Evolutionary conservation across 2,888 invertebrate species (phyloP).

Genomic region (Tholera decimalis): DNA sequence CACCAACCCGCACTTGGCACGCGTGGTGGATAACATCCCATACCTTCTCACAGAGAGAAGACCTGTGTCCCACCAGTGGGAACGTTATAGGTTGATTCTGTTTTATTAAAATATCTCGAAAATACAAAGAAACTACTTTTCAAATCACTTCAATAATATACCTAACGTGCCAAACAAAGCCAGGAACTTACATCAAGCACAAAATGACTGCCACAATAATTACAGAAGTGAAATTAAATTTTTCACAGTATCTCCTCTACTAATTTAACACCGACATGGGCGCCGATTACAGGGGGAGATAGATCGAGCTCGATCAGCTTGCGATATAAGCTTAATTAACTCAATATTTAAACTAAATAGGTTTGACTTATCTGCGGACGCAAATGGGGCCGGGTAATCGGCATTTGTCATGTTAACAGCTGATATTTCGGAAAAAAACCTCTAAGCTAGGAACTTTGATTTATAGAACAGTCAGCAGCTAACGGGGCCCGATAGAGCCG

Average conservation of each 20-base stretch:
- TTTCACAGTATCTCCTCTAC: conserved; percentile 46
- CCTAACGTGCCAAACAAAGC: not conserved
- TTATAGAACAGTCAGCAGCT: too few relatives aligned
- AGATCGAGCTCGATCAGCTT: conserved; percentile 63
- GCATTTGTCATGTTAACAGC: not conserved
- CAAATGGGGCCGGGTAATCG: conserved; percentile 5
- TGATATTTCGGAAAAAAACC: not conserved
- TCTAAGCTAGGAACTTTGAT: too few relatives aligned
- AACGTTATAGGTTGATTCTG: too few relatives aligned
- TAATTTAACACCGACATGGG: conserved; percentile 66
- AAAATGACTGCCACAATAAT: conserved; percentile 30
- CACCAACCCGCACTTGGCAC: too few relatives aligned
- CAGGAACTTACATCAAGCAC: not conserved
- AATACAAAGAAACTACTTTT: not conserved
- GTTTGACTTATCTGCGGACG: conserved; percentile 20
- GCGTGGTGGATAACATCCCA: too few relatives aligned
- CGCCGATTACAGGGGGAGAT: conserved; percentile 70
- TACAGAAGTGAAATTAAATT: conserved; percentile 46
- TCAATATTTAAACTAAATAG: conserved; percentile 60
- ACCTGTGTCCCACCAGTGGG: too few relatives aligned
- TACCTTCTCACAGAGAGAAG: too few relatives aligned
- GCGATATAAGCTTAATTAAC: conserved; percentile 73
- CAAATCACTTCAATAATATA: not conserved
- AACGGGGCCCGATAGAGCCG: too few relatives aligned
- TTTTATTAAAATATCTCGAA: too few relatives aligned